Conservation (phyloP, 2,797 vertebrate species). For the Microctenopoma steveboyesi region DNA sequence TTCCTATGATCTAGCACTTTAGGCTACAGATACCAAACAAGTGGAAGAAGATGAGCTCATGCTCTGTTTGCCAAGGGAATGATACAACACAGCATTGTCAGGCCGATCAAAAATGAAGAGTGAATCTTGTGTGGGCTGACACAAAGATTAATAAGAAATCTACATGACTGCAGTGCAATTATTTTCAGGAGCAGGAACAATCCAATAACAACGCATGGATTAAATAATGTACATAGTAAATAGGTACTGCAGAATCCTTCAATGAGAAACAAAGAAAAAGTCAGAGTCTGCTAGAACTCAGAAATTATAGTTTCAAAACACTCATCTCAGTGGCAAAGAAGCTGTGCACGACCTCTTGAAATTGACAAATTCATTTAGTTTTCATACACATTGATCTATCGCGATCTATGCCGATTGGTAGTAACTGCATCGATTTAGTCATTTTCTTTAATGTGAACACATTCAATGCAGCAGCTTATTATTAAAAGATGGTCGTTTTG, state of each 20-base stretch:
- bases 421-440: background rate
- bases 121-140: background rate
- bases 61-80: conserved; percentile 68
- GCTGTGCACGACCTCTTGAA: no score
- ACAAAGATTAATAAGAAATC: conserved; percentile 1
- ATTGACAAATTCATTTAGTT: background rate
- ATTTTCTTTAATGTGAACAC: no score
- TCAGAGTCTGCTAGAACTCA: no score
- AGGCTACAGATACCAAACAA: conserved; percentile 57
- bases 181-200: no score
- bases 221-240: no score
- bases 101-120: conserved; percentile 20
- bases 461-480: background rate
- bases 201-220: background rate
- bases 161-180: background rate
- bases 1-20: conserved; percentile 69
- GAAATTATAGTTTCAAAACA: no score
- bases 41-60: conserved; percentile 78
- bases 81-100: conserved; percentile 31
- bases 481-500: background rate
- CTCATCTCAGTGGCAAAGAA: no score
- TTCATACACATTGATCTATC: background rate
- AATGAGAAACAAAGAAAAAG: no score
- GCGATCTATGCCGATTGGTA: no score
- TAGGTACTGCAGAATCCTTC: no score